A percentile compares a stretch with the other conserved stretches of the same genome.
Conservation (phyloP, 1,140 invertebrate species). For the Papilio xuthus region DNA sequence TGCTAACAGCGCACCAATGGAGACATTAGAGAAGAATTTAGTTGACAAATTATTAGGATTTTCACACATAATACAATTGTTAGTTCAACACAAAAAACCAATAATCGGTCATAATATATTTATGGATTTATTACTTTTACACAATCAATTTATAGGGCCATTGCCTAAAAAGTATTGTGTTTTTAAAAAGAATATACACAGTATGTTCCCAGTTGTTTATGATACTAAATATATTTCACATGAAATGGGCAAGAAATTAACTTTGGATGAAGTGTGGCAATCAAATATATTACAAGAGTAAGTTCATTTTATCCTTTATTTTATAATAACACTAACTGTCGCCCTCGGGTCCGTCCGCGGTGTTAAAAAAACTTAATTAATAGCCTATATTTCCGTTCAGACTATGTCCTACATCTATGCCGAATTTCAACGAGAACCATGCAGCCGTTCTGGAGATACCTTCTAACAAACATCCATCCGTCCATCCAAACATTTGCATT, state of each 20-base stretch:
- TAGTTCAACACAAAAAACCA: conserved; percentile 84
- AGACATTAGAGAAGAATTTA: conserved; percentile 75
- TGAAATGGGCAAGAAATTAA: conserved; percentile 76
- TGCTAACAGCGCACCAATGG: conserved; percentile 64
- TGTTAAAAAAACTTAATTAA: too few relatives aligned
- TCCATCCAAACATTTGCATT: too few relatives aligned
- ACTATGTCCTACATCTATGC: too few relatives aligned
- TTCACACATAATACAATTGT: conserved; percentile 84
- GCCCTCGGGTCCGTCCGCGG: too few relatives aligned
- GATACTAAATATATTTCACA: conserved; percentile 88
- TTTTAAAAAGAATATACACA: conserved; percentile 85
- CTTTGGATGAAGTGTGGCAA: conserved; percentile 80
- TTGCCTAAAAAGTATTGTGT: conserved; percentile 85
- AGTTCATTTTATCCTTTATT: conserved; percentile 49
- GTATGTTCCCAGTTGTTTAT: conserved; percentile 86
- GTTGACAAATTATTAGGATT: conserved; percentile 84
- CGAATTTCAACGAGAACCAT: too few relatives aligned
- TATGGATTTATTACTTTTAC: conserved; percentile 86
- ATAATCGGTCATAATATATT: conserved; percentile 89
- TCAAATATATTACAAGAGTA: conserved; percentile 78
- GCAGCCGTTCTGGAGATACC: too few relatives aligned
- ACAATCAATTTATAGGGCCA: conserved; percentile 87
- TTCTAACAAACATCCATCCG: too few relatives aligned
- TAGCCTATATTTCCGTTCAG: too few relatives aligned
- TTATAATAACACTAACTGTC: neutral